phyloP scores from a whole-genome alignment of 2,113 vertebrate species.

The Balaeniceps rex region DNA sequence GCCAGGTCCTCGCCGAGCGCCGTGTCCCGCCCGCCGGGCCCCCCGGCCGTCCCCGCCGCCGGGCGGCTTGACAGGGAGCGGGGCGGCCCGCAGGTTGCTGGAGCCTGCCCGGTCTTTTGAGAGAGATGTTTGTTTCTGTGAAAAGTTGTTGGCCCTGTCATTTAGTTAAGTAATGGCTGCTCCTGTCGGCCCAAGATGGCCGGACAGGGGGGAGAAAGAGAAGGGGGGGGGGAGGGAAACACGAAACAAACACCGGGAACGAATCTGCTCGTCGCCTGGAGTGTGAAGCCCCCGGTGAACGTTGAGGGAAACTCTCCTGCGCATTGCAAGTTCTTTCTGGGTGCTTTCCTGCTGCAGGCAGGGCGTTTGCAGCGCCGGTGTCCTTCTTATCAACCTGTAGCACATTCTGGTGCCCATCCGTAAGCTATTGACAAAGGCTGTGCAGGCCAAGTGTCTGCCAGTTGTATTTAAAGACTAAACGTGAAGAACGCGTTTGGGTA shows the following conservation, averaged over 20 bases:
- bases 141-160: slow-evolving; percentile 78
- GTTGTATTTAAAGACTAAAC: neutral
- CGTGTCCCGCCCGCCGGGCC: neutral
- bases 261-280: neutral
- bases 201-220: slow-evolving; percentile 76
- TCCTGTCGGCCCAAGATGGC: slow-evolving; percentile 87
- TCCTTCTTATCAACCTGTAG: slow-evolving; percentile 77
- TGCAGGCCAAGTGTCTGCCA: neutral
- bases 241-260: slow-evolving; percentile 68
- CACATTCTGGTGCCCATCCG: slow-evolving; percentile 54
- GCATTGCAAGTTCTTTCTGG: neutral
- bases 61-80: neutral
- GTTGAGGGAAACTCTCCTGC: neutral
- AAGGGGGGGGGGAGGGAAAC: slow-evolving; percentile 66
- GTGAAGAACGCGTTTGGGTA: neutral
- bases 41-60: neutral
- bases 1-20: neutral
- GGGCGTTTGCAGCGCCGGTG: neutral
- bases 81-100: neutral
- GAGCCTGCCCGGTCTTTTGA: neutral
- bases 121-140: slow-evolving; percentile 50
- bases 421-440: slow-evolving; percentile 69
- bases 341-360: slow-evolving; percentile 6
- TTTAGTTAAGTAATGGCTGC: slow-evolving; percentile 88
- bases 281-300: neutral